phyloP scores from a whole-genome alignment of 2,888 invertebrate genomes.

The Sarcophaga subvicina region DNA sequence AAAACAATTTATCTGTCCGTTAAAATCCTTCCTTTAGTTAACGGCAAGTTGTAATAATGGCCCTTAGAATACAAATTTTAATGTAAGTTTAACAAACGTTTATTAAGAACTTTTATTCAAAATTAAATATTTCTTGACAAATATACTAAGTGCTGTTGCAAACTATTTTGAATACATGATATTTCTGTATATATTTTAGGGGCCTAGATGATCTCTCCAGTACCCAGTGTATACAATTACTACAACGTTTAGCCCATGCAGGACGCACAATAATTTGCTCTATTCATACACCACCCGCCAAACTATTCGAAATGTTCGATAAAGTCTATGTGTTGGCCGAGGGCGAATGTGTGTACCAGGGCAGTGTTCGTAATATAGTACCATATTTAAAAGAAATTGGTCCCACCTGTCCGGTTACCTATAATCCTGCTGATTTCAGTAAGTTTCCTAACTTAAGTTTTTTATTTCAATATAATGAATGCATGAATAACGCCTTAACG shows the following conservation, averaged over 20 bases:
- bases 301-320: conserved; percentile 94
- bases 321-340: conserved; percentile 94
- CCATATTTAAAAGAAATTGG: conserved; percentile 90
- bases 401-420: conserved; percentile 93
- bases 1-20: too few species aligned
- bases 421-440: conserved; percentile 98
- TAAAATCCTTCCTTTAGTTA: too few species aligned
- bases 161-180: not conserved
- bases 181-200: conserved; percentile 81
- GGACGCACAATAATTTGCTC: conserved; percentile 97
- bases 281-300: conserved; percentile 97
- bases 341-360: conserved; percentile 95
- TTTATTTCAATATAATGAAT: not conserved
- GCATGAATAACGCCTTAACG: not conserved
- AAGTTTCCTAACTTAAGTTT: conserved; percentile 79
- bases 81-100: too few species aligned
- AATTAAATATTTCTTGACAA: too few species aligned
- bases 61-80: too few species aligned
- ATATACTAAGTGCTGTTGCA: too few species aligned
- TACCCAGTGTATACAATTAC: conserved; percentile 91
- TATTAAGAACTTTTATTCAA: too few species aligned
- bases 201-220: conserved; percentile 96
- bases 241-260: conserved; percentile 91
- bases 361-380: conserved; percentile 89
- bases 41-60: too few species aligned